A percentile compares a stretch with the other conserved stretches of the same genome.
Conservation (phyloP, 2,113 vertebrate genomes). For the Vireo altiloquus region DNA sequence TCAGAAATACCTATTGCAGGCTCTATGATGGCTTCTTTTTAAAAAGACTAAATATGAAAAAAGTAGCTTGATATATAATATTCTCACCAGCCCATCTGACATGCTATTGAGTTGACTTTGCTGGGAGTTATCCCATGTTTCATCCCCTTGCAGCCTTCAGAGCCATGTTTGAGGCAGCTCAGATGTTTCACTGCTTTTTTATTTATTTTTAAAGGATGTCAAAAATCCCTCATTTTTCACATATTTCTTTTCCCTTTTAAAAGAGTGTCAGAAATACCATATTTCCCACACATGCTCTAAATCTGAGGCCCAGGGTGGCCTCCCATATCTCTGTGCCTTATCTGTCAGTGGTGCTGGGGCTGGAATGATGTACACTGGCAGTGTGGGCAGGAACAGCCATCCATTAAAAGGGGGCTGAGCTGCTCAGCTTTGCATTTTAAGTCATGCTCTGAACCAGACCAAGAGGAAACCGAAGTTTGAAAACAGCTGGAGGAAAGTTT, state of each 20-base stretch:
- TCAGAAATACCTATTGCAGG: neutral
- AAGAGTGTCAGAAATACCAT: conserved; percentile 13
- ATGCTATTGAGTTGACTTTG: neutral
- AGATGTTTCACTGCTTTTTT: conserved; percentile 15
- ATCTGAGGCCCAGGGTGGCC: conserved; percentile 20
- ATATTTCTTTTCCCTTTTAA: neutral
- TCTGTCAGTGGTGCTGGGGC: conserved; percentile 14
- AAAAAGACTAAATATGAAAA: neutral
- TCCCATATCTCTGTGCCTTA: neutral
- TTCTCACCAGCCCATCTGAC: neutral
- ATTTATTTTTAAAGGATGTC: conserved; percentile 41
- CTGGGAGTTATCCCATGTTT: neutral
- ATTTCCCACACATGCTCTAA: neutral
- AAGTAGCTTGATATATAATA: neutral
- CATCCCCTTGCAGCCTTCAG: neutral
- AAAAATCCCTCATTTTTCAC: conserved; percentile 9
- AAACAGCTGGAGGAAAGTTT: neutral
- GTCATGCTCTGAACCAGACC: neutral
- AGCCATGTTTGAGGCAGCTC: neutral
- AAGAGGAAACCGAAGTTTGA: neutral
- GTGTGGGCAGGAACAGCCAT: neutral
- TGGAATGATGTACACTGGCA: neutral
- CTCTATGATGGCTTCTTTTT: neutral
- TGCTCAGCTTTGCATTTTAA: neutral
- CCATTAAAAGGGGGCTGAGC: neutral